Evolutionary conservation across 2,888 invertebrate genomes (phyloP).

Genomic region (Piscicola geometra): DNA sequence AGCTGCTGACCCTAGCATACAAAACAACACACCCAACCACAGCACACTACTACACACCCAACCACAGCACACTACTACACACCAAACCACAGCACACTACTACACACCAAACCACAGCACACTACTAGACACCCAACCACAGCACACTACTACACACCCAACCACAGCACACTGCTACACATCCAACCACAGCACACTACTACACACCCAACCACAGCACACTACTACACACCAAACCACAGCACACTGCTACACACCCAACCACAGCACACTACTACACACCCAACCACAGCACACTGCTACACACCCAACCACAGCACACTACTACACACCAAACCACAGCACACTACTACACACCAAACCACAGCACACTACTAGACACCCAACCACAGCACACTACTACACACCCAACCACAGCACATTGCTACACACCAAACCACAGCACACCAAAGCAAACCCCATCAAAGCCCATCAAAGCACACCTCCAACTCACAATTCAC

Average conservation of each 20-base stretch:
- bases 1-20: too few species aligned
- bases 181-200: too few species aligned
- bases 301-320: too few species aligned
- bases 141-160: too few species aligned
- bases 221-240: background rate
- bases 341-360: background rate
- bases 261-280: too few species aligned
- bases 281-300: too few species aligned
- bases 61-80: too few species aligned
- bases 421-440: too few species aligned
- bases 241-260: too few species aligned
- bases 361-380: background rate
- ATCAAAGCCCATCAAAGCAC: background rate
- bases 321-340: background rate
- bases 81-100: background rate
- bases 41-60: background rate
- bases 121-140: background rate
- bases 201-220: background rate
- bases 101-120: background rate
- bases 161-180: background rate
- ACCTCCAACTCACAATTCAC: slow-evolving; percentile 44
- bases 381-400: too few species aligned
- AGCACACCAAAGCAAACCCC: too few species aligned
- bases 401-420: background rate
- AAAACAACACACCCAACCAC: too few species aligned